Conservation (phyloP, 2,888 invertebrate genomes). For the Ellobium chinense region DNA sequence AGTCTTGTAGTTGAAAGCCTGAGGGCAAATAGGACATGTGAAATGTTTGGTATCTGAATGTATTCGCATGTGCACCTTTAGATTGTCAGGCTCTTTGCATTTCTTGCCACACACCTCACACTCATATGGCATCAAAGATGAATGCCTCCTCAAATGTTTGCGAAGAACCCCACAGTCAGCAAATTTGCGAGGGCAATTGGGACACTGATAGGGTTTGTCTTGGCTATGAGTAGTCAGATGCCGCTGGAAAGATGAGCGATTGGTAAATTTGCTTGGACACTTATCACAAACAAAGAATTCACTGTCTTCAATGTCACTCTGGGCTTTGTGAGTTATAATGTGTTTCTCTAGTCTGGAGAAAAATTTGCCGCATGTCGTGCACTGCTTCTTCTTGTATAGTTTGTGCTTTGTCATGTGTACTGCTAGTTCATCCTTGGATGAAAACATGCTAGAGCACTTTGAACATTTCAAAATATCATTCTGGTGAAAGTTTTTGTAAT, state of each 20-base stretch:
- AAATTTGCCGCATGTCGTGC: constrained; percentile 36
- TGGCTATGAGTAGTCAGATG: constrained; percentile 34
- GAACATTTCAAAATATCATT: constrained; percentile 30
- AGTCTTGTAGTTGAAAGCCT: constrained; percentile 44
- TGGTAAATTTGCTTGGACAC: constrained; percentile 38
- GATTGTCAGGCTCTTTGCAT: constrained; percentile 28
- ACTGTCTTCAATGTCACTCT: constrained; percentile 32
- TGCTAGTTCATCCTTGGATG: constrained; percentile 11
- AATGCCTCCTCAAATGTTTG: constrained; percentile 32
- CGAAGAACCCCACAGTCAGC: constrained; percentile 28
- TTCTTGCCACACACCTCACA: constrained; percentile 45
- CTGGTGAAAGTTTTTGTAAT: constrained; percentile 26
- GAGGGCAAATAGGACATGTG: constrained; percentile 25
- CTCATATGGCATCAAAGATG: constrained; percentile 20
- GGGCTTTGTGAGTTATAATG: constrained; percentile 25
- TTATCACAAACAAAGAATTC: constrained; percentile 43
- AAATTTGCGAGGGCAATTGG: constrained; percentile 29
- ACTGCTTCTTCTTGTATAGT: constrained; percentile 37
- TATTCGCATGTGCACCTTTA: constrained; percentile 38
- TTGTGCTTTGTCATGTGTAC: constrained; percentile 36
- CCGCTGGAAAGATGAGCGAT: constrained; percentile 23
- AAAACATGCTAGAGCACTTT: constrained; percentile 32
- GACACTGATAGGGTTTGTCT: constrained; percentile 40
- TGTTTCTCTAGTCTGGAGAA: constrained; percentile 41
- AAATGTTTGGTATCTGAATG: constrained; percentile 37